Percentiles rank a stretch among this genome's conserved stretches.
phyloP scores from a whole-genome alignment of 1,140 invertebrate genomes.

The Tetragnatha versicolor region DNA sequence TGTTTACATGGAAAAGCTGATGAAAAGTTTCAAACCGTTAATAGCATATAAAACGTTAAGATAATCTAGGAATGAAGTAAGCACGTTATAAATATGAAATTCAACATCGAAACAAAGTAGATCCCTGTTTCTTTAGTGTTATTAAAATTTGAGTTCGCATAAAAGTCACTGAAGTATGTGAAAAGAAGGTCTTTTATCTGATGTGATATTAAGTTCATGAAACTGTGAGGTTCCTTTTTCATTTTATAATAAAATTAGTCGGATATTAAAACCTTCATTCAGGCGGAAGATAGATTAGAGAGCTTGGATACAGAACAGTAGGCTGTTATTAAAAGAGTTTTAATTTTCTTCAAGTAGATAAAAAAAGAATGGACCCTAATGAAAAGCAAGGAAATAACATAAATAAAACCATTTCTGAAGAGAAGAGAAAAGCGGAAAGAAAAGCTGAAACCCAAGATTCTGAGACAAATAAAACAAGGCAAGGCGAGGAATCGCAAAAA shows the following conservation, averaged over 20 bases:
- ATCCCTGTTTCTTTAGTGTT: no score
- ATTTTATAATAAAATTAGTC: conserved; percentile 34
- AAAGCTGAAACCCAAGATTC: conserved; percentile 5
- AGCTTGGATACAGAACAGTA: neutral
- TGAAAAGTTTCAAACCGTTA: no score
- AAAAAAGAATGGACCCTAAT: neutral
- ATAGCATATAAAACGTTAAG: no score
- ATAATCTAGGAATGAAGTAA: no score
- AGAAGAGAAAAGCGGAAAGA: neutral
- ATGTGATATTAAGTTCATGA: neutral
- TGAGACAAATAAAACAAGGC: conserved; percentile 16
- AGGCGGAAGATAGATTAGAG: conserved; percentile 7
- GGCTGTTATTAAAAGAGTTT: conserved; percentile 39
- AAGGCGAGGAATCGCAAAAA: conserved; percentile 32
- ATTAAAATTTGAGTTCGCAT: no score
- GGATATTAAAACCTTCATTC: conserved; percentile 35
- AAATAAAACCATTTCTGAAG: conserved; percentile 14
- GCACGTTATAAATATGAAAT: no score
- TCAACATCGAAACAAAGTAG: no score
- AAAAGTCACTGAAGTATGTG: neutral
- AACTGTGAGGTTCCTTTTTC: neutral
- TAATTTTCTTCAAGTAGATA: conserved; percentile 33
- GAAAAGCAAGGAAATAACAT: conserved; percentile 4
- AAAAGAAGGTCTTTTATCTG: neutral
- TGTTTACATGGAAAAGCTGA: no score